phyloP scores from a whole-genome alignment of 2,888 invertebrate species.

The Trissoscelio sp. region DNA sequence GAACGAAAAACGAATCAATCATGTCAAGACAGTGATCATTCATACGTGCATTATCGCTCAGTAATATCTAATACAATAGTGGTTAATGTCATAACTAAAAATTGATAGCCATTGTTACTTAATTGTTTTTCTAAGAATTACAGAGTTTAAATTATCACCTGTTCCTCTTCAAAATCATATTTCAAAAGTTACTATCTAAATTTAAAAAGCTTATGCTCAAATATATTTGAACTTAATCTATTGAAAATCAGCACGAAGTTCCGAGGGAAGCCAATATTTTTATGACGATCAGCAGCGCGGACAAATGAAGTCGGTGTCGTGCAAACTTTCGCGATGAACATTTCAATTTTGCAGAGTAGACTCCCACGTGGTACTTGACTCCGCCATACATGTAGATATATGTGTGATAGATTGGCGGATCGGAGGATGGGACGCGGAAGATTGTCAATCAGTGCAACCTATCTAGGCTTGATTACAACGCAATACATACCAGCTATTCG shows the following conservation, averaged over 20 bases:
- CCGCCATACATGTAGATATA: conserved; percentile 60
- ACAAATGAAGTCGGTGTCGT: conserved; percentile 61
- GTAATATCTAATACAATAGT: too few relatives aligned
- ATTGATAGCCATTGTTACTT: too few relatives aligned
- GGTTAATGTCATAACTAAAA: too few relatives aligned
- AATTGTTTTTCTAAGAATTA: too few relatives aligned
- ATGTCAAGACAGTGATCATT: too few relatives aligned
- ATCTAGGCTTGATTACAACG: conserved; percentile 79
- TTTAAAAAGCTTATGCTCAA: conserved; percentile 43
- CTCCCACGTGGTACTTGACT: conserved; percentile 65
- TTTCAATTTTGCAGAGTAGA: conserved; percentile 65
- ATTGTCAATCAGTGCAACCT: conserved; percentile 79
- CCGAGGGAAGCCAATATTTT: conserved; percentile 44
- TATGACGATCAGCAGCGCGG: conserved; percentile 41
- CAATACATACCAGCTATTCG: conserved; percentile 69
- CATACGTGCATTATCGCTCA: too few relatives aligned
- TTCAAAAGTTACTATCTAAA: too few relatives aligned
- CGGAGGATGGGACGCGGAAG: conserved; percentile 71
- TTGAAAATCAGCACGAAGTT: conserved; percentile 51
- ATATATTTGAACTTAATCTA: conserved; percentile 32
- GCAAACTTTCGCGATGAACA: conserved; percentile 65
- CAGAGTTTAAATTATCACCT: too few relatives aligned
- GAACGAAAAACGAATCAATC: too few relatives aligned
- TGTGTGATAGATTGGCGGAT: conserved; percentile 39
- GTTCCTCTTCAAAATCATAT: too few relatives aligned